phyloP scores from a whole-genome alignment of 1,140 invertebrate genomes.

The Halotydeus destructor region DNA sequence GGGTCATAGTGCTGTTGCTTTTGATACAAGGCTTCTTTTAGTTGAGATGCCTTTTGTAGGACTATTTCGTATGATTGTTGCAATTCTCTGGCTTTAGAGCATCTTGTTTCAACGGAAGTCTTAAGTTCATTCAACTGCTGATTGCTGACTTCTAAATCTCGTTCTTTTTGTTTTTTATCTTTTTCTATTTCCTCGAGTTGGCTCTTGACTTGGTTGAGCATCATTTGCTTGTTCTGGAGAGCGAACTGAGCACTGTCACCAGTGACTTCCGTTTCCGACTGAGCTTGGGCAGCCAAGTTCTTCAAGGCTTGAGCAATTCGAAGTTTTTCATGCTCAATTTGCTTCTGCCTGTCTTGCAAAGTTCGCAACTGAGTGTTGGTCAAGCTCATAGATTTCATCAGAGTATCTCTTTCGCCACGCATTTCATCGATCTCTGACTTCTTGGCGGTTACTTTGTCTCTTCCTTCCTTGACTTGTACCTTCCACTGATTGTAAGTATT shows the following conservation, averaged over 20 bases:
- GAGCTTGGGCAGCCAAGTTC: slow-evolving; percentile 13
- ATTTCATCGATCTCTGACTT: slow-evolving; percentile 92
- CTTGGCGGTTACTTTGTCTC: slow-evolving; percentile 66
- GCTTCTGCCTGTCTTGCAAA: slow-evolving; percentile 42
- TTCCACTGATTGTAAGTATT: slow-evolving; percentile 9
- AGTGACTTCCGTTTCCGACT: not conserved
- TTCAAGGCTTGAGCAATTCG: slow-evolving; percentile 16
- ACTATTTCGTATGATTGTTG: slow-evolving; percentile 2
- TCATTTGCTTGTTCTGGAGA: slow-evolving; percentile 35
- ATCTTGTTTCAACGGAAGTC: slow-evolving; percentile 1
- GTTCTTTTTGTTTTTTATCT: slow-evolving; percentile 45
- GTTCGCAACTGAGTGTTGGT: slow-evolving; percentile 41
- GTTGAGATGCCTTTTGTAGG: slow-evolving; percentile 3
- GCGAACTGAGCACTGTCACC: slow-evolving; percentile 5
- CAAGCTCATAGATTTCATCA: slow-evolving; percentile 66
- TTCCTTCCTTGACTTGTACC: slow-evolving; percentile 52
- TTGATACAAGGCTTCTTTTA: not conserved
- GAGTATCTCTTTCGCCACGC: slow-evolving; percentile 65
- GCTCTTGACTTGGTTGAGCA: slow-evolving; percentile 60
- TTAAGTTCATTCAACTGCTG: slow-evolving; percentile 32
- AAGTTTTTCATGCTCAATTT: slow-evolving; percentile 20
- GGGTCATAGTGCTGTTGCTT: not conserved
- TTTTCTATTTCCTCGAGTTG: slow-evolving; percentile 40
- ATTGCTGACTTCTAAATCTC: slow-evolving; percentile 63
- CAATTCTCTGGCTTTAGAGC: slow-evolving; percentile 2